Percentiles rank a stretch among this genome's conserved stretches.
These are phyloP conservation scores for Drosophila eohydei DNA, from an alignment of 2,888 invertebrate species.

Conservation along the genomic window DNA sequence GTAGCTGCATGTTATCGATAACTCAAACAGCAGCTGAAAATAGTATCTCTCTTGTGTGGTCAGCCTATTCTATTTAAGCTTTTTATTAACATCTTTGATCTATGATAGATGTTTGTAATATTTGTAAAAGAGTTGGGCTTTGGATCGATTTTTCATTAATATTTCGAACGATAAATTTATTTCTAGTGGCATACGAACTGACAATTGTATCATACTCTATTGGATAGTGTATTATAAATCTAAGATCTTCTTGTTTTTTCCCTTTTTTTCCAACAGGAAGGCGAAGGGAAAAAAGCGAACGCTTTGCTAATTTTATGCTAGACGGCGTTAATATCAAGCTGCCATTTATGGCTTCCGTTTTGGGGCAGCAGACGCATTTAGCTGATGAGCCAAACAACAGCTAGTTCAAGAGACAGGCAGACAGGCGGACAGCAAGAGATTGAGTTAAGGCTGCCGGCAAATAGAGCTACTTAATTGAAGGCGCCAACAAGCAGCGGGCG, in stretches of 20 bases:
- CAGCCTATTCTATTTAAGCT: too few relatives aligned
- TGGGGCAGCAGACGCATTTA: conserved; percentile 28
- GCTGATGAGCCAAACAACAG: conserved; percentile 22
- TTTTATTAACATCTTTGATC: too few relatives aligned
- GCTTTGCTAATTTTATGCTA: conserved; percentile 67
- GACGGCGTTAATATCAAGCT: conserved; percentile 77
- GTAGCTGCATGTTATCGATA: too few relatives aligned
- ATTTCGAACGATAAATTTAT: too few relatives aligned
- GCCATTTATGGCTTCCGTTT: conserved; percentile 79
- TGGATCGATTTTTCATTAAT: too few relatives aligned
- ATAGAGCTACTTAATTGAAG: conserved; percentile 67
- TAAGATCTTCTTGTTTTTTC: background rate
- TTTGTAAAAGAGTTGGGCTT: too few relatives aligned
- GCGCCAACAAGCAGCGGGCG: conserved; percentile 69
- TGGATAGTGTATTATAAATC: background rate
- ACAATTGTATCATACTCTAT: background rate
- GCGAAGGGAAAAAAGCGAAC: conserved; percentile 3
- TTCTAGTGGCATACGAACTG: background rate
- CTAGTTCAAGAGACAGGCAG: background rate
- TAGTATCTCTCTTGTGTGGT: too few relatives aligned
- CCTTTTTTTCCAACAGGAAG: conserved; percentile 13
- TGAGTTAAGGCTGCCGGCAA: conserved; percentile 10
- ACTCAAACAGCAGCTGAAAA: too few relatives aligned
- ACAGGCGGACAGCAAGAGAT: background rate
- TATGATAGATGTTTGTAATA: too few relatives aligned